Evolutionary conservation across 2,797 vertebrate genomes (phyloP).

Genomic region (Muscicapa striata): DNA sequence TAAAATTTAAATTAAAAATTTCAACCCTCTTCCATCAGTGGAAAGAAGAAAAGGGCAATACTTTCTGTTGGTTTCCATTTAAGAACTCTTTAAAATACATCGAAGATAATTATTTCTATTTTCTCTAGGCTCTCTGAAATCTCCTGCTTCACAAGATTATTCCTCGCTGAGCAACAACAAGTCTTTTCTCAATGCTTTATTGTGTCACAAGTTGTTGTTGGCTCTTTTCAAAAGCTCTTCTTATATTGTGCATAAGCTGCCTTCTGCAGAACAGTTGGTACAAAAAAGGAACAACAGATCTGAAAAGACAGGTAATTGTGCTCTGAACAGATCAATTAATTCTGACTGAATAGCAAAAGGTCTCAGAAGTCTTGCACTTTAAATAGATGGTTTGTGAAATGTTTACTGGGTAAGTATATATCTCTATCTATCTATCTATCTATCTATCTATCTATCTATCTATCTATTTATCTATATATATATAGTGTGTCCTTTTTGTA

Average conservation of each 20-base stretch:
- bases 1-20: neutral
- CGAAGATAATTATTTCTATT: neutral
- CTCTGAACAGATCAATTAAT: constrained; percentile 6
- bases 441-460: no score
- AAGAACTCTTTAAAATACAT: neutral
- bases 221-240: neutral
- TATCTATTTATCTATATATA: no score
- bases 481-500: neutral
- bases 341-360: neutral
- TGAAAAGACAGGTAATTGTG: neutral
- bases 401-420: neutral
- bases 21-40: neutral
- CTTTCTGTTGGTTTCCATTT: neutral
- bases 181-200: neutral
- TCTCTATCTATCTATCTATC: no score
- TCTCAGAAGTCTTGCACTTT: neutral
- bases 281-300: neutral
- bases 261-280: constrained; percentile 2
- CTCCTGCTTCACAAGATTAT: neutral
- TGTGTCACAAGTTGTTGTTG: neutral
- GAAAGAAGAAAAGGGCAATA: neutral
- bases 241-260: neutral
- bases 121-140: neutral
- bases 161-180: neutral
- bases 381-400: neutral